Base-by-base conservation (phyloP, 2,797 vertebrate species). In the Heterohyrax brucei region DNA sequence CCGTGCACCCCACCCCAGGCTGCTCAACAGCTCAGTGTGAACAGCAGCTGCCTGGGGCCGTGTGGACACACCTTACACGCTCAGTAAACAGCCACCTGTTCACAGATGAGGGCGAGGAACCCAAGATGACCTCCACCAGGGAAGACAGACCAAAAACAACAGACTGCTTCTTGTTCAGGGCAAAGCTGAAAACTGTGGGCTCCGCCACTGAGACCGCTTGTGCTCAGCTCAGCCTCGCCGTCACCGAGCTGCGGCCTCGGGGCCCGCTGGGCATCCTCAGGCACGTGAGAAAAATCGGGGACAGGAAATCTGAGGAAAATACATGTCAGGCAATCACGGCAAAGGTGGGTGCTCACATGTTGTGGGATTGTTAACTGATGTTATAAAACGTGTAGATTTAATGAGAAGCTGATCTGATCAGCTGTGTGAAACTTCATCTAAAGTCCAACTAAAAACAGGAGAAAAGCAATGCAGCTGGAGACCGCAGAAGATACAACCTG, bases 31-130 rank as follows among this genome's bases (percentile, higher is more conserved):
- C 24, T 75, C 21, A 76, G 21, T 76, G 44, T 48, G 10, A 73
- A 64, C 24, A 68, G 44, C 2, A 26, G 33, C 33, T 73, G 1
- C 1, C 18, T 14, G 9, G 64, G 50, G 44, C 10, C 13, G 1
- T 0, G 14, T 7, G 81, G 16, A 22, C 4, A 4, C 26, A 5
- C n/a, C 48, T 33, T 33, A 53, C 33, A 22, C 4, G 9, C 7
- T 14, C 33, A 50, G 5, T 22, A 28, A 70, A 5, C 3, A 1
- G n/a, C 30, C 13, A 4, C 16, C 5, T 85, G 28, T 48, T 39
- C 6, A n/a, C 2, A 30, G 28, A 72, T 9, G 16, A 21, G 16
- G 82, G 1, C 10, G 14, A 8, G 56, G 16, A 30, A 48, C 28
- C 80, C 24, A 50, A 68, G 68, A 70, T 7, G 3, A 39, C 13